phyloP scores from a whole-genome alignment of 2,888 invertebrate species.

The Aquatica leii region DNA sequence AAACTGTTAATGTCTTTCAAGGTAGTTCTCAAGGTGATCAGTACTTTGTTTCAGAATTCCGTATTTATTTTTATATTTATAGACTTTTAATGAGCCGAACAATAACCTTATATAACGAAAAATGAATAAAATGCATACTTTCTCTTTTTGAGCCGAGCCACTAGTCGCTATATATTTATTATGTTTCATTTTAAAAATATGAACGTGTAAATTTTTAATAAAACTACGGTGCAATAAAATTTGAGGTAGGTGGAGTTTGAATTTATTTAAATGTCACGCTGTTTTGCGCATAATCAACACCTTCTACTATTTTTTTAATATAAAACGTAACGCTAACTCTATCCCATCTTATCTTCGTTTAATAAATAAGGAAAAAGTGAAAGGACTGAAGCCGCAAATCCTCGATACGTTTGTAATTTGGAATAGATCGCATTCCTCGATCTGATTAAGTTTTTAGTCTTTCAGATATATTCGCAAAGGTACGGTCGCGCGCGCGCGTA shows the following conservation, averaged over 20 bases:
- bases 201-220: conserved; percentile 33
- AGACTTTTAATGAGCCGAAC: too few species aligned
- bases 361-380: conserved; percentile 25
- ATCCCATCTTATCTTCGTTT: conserved; percentile 16
- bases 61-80: too few species aligned
- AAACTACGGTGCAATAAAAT: conserved; percentile 34
- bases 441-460: conserved; percentile 34
- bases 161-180: too few species aligned
- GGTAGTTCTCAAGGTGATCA: too few species aligned
- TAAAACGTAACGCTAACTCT: conserved; percentile 23
- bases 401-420: conserved; percentile 18
- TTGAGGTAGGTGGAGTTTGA: conserved; percentile 52
- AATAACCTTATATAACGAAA: too few species aligned
- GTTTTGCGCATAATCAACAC: conserved; percentile 59
- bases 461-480: conserved; percentile 23
- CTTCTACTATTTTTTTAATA: conserved; percentile 43
- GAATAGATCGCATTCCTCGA: conserved; percentile 22
- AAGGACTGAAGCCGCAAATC: conserved; percentile 14
- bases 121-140: too few species aligned
- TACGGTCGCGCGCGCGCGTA: conserved; percentile 12
- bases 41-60: too few species aligned
- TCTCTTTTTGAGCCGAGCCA: too few species aligned
- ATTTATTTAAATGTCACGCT: conserved; percentile 58
- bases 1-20: too few species aligned
- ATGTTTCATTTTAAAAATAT: too few species aligned